Base-by-base conservation (phyloP, 2,888 invertebrate species). In the Nomada hirtipes region DNA sequence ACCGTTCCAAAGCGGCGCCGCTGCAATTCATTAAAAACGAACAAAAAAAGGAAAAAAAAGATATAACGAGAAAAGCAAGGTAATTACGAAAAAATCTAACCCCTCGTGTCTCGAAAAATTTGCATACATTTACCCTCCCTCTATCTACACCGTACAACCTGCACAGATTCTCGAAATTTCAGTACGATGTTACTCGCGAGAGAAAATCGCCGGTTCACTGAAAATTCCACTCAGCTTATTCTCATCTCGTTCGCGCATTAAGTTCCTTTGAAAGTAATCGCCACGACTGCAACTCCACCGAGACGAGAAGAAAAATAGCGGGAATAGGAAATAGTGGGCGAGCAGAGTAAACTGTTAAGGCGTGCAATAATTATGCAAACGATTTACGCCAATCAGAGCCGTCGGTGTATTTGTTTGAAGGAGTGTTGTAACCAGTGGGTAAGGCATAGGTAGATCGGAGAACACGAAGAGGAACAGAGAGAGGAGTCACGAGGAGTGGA, bases 401-500 rank as follows among this genome's bases (percentile, higher is more conserved):
- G 26, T 11, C 42, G 26, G 57, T 80, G 80, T 80, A 80, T 23
- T 50, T 55, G 72, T 59, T 59, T 59, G 9, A 15, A 72, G 77
- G 53, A 60, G 77, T 44, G 65, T 59, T 73, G 55, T 67, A 55
- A 79, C 36, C 29, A 57, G 20, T 20, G 44, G 72, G 44, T n/a
- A 55, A 13, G n/a, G 29, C 9, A 10, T 36, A 23, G 10, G 15
- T 20, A 47, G 61, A 26, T 20, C 20, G 26, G 44, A 15, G 60
- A 60, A 18, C 11, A 57, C 23, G 36, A 42, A 13, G 42, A 26
- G 36, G 53, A 23, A 67, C 20, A 1, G 57, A 68, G 55, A 69
- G 69, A 52, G 53, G 69, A 88, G 75, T 77, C 67, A 88, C 79
- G 91, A 79, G 76, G 90, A 92, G 91, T 86, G 82, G 87, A 92